Percentiles rank a stretch among this genome's conserved stretches.
Evolutionary conservation across 2,797 vertebrate genomes (phyloP).

Genomic region (Rousettus madagascariensis): DNA sequence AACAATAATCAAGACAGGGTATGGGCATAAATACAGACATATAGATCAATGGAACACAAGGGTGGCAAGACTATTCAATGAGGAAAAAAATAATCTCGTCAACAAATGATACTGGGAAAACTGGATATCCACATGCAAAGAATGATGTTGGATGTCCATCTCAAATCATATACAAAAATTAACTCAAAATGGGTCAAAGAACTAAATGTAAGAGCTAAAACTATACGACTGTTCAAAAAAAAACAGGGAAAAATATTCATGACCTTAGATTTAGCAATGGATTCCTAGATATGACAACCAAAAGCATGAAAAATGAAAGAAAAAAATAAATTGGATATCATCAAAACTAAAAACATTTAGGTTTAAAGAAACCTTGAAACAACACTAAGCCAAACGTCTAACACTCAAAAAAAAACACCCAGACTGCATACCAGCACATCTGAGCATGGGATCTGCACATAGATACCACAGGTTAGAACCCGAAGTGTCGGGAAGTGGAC

Average conservation of each 20-base stretch:
- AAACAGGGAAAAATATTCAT: background rate
- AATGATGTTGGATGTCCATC: background rate
- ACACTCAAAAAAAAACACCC: no score
- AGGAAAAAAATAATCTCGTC: background rate
- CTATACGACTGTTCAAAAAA: background rate
- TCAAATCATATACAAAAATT: background rate
- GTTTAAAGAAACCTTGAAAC: no score
- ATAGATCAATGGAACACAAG: background rate
- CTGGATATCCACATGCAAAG: background rate
- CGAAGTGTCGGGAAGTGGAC: no score
- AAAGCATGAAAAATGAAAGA: background rate
- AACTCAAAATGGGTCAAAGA: background rate
- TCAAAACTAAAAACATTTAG: background rate
- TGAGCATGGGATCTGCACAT: no score
- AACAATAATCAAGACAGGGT: background rate
- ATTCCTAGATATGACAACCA: background rate
- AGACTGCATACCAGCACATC: no score
- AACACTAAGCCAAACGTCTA: no score
- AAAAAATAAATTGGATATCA: background rate
- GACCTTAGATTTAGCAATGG: background rate
- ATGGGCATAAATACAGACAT: background rate
- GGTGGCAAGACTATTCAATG: background rate
- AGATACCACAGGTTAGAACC: no score
- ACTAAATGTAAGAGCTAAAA: background rate
- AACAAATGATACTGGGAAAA: background rate